Conservation (phyloP, 2,888 invertebrate genomes). For the Nomada ruficornis region DNA sequence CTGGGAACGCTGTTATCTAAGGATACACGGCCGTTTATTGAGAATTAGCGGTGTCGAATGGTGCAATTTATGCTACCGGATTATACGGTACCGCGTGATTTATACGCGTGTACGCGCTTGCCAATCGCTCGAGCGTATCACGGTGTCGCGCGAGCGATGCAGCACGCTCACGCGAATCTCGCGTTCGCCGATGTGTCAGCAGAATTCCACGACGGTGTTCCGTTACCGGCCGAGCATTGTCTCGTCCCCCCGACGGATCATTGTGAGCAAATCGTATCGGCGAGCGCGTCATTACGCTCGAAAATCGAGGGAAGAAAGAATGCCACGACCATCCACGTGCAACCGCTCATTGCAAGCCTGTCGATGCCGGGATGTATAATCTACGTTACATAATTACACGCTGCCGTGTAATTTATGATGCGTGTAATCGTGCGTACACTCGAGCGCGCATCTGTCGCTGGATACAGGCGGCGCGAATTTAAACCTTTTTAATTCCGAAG, state of each 20-base stretch:
- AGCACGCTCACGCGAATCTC: constrained; percentile 54
- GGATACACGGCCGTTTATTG: constrained; percentile 47
- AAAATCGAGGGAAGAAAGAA: constrained; percentile 35
- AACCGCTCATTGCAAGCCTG: constrained; percentile 36
- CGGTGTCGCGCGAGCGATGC: constrained; percentile 47
- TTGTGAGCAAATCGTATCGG: constrained; percentile 26
- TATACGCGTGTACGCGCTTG: constrained; percentile 32
- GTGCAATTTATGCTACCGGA: constrained; percentile 62
- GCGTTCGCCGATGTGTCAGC: constrained; percentile 32
- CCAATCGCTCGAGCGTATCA: constrained; percentile 44
- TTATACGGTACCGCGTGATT: constrained; percentile 61
- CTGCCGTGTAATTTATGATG: constrained; percentile 51
- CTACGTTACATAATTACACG: constrained; percentile 60
- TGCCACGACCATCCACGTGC: not conserved
- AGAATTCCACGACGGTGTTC: constrained; percentile 42
- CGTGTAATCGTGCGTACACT: constrained; percentile 23
- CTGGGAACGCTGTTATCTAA: constrained; percentile 36
- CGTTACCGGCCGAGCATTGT: constrained; percentile 49
- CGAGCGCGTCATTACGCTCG: constrained; percentile 33
- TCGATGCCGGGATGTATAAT: constrained; percentile 56
- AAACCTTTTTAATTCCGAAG: constrained; percentile 14
- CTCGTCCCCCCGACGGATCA: not conserved
- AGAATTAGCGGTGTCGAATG: constrained; percentile 59
- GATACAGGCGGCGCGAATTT: not conserved
- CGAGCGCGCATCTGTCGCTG: constrained; percentile 13